Percentiles rank a stretch among this genome's conserved stretches.
These are phyloP conservation scores for Varanus komodoensis DNA, from an alignment of 2,113 vertebrate species.

Conservation along the genomic window DNA sequence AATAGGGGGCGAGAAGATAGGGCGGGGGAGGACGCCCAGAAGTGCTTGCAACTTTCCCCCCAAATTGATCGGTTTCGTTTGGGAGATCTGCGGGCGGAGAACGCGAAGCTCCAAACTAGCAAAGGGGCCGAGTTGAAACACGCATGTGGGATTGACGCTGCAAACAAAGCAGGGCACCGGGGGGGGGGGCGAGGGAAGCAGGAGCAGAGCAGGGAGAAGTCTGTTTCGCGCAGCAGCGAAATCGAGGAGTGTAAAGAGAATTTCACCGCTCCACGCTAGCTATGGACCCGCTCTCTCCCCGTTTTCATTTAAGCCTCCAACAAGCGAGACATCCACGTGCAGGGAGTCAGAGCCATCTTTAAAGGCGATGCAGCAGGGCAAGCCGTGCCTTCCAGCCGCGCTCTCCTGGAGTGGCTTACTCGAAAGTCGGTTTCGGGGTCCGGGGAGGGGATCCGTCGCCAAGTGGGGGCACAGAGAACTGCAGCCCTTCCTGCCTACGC, in stretches of 20 bases:
- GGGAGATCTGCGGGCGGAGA: too few relatives aligned
- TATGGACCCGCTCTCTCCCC: too few relatives aligned
- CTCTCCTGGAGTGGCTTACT: neutral
- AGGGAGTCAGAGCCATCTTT: too few relatives aligned
- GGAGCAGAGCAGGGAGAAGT: neutral
- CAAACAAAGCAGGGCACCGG: neutral
- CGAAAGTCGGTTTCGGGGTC: neutral
- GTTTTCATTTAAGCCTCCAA: too few relatives aligned
- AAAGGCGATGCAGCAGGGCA: neutral
- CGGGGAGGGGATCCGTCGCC: neutral
- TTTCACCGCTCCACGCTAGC: neutral
- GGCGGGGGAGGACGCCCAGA: neutral
- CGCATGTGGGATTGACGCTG: neutral
- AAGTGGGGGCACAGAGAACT: neutral
- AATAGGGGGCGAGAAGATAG: neutral
- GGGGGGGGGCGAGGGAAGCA: accelerated
- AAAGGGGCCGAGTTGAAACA: neutral
- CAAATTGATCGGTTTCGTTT: neutral
- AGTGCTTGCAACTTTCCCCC: neutral
- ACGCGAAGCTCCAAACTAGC: neutral
- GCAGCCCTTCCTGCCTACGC: too few relatives aligned
- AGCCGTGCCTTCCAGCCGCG: neutral
- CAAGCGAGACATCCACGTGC: neutral
- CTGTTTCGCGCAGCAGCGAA: neutral
- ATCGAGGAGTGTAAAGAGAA: neutral